Percentiles rank a stretch among this genome's conserved stretches.
Conservation (phyloP, 2,888 invertebrate genomes). For the Apocheima hispidaria region DNA sequence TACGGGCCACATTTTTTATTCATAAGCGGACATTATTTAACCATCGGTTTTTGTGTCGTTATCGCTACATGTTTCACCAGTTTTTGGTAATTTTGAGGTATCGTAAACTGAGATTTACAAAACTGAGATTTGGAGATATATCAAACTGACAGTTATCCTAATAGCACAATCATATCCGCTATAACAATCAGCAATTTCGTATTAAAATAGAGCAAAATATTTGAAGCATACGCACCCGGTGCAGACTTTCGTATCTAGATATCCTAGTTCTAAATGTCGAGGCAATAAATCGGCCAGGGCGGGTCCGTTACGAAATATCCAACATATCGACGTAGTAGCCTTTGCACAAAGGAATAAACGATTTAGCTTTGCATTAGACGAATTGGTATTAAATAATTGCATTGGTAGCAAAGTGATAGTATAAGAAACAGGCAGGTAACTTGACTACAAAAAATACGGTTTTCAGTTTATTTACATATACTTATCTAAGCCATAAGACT, state of each 20-base stretch:
- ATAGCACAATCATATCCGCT: not conserved
- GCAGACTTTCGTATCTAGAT: constrained; percentile 7
- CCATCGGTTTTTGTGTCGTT: constrained; percentile 2
- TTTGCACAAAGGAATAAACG: constrained; percentile 30
- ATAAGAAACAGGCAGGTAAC: not conserved
- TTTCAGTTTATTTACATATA: too few species aligned
- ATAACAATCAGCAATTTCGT: not conserved
- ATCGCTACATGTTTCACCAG: constrained; percentile 16
- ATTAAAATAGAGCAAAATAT: not conserved
- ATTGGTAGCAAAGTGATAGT: constrained; percentile 3
- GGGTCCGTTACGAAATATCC: constrained; percentile 27
- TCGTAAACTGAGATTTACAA: not conserved
- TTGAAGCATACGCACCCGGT: not conserved
- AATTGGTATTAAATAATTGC: constrained; percentile 10
- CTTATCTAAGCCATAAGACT: too few species aligned
- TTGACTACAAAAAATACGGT: not conserved
- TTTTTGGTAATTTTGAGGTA: not conserved
- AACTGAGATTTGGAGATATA: too few species aligned
- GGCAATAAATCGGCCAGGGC: constrained; percentile 27
- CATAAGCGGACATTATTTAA: constrained; percentile 5
- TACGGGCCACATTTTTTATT: constrained; percentile 25
- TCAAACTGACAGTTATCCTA: not conserved
- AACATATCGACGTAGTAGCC: constrained; percentile 21
- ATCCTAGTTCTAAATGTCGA: constrained; percentile 32
- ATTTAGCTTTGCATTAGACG: constrained; percentile 10